phyloP scores from a whole-genome alignment of 30 jellyfish, hydroid and myxozoan genomes.

The Clytia hemisphaerica region DNA sequence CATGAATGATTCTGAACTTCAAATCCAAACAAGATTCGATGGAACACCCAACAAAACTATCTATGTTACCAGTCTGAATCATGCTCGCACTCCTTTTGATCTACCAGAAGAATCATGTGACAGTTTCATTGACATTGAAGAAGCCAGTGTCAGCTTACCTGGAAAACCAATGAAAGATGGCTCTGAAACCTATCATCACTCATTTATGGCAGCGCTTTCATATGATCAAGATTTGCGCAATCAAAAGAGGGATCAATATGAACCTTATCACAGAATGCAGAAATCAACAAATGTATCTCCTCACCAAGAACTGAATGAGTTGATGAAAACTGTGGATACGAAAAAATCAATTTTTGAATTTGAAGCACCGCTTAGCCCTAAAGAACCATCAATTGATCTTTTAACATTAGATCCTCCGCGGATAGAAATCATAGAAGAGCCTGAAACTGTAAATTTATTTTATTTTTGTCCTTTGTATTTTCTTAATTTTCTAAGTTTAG shows the following conservation, averaged over 20 bases:
- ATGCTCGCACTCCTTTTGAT: too few species aligned
- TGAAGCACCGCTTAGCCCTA: conserved; percentile 15
- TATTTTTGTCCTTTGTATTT: not conserved
- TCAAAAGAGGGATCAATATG: too few species aligned
- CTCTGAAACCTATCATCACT: too few species aligned
- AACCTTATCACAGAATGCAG: not conserved
- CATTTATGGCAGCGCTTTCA: too few species aligned
- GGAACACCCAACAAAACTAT: too few species aligned
- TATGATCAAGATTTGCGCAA: too few species aligned
- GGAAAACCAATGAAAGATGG: too few species aligned
- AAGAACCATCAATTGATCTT: conserved; percentile 31
- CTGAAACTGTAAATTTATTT: conserved; percentile 65
- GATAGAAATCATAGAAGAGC: conserved; percentile 83
- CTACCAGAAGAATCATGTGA: conserved; percentile 75
- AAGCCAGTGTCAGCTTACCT: too few species aligned
- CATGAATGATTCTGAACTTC: too few species aligned
- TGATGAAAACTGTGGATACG: conserved; percentile 17
- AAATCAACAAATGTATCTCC: conserved; percentile 17
- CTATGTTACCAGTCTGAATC: too few species aligned
- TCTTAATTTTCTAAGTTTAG: not conserved
- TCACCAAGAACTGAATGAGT: conserved; percentile 7
- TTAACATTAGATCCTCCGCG: conserved; percentile 55
- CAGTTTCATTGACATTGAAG: conserved; percentile 44
- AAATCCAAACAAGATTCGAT: too few species aligned
- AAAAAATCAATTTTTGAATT: not conserved